Base-by-base conservation (phyloP, 2,888 invertebrate genomes). In the Mythimna pallens region DNA sequence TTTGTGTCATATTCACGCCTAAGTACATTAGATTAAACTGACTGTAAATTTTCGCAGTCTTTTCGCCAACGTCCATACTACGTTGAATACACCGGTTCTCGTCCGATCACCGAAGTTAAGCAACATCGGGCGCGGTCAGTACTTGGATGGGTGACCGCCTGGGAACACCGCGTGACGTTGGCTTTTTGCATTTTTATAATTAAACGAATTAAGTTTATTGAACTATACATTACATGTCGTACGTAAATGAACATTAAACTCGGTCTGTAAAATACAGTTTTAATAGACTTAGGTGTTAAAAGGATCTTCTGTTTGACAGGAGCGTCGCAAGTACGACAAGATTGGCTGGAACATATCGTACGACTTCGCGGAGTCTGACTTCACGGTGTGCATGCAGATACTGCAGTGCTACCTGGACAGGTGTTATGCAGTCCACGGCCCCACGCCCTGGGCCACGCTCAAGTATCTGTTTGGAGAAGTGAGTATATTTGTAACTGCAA, bases 291-390 rank as follows among this genome's bases (percentile, higher is more conserved):
- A n/a, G 4, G 22, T 22, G 12, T 34, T 20, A 34, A 58, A 34
- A 8, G 14, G 10, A 22, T 10, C 22, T 14, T 25, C 12, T 14
- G 50, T 20, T 22, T 14, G 7, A 0, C 92, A 98, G 97, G 99
- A 99, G 92, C 97, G 99, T 62, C 97, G 99, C 82, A 99, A 99
- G 91, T 99, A 99, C 92, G 99, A 98, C 89, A 99, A 99, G 95
- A 98, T 99, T 72, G 99, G 99, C 1, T 99, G 99, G 99, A 99
- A 99, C 92, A 98, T 99, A 81, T 97, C 97, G 68, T 99, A 99
- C 92, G 99, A 99, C 94, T 99, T 99, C 94, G 99, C 98, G 93
- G 98, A 99, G 93, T 98, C 98, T 0, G 99, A 99, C 93, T 99
- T 99, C 92, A 97, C 97, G 76, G 99, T 99, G 50, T 99, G 99